Evolutionary conservation across 2,888 invertebrate species (phyloP), one percentile per base, ranked within the genome.

Genomic region (Cenopis cana): DNA sequence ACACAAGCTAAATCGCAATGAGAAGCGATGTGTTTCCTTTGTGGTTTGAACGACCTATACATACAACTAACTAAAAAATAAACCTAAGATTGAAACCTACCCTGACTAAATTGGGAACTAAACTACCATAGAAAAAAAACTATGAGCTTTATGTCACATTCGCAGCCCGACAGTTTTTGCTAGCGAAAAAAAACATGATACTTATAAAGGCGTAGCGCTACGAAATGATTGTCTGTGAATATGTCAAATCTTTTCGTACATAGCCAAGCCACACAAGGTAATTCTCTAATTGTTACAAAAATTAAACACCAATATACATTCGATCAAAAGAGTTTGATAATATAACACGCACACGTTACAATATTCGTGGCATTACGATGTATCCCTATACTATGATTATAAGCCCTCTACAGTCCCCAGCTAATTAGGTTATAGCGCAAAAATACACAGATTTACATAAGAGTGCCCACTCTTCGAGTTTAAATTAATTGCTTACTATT

Each of bases 401-500:
- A 18, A 50, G 9, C 10, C 17, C 18, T 8, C 50, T 50, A 18
- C 17, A n/a, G 20, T 1, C 17, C 29, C 29, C 11, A 62, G 49
- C 17, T 70, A 46, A 60, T 60, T 24, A 10, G 46, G 10, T 67
- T 66, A 54, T 60, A 54, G 11, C 60, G 59, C 36, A 66, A 69
- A 56, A 62, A 52, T 54, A 9, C 46, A n/a, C 20, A 61, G 18
- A 52, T 69, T 69, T 68, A 62, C 55, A 75, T 74, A 76, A 62
- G 72, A 76, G 74, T 76, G 74, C 76, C 69, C 24, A 46, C 17
- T 60, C 11, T 29, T 46, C 74, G 76, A 69, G 77, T 80, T 76
- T 79, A 79, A 82, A 81, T 76, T 78, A 79, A 83, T 83, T 81
- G 20, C 41, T 66, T 46, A 81, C 75, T 78, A 78, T 81, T 85